A percentile compares a stretch with the other conserved stretches of the same genome.
These are phyloP conservation scores for Tauraco hartlaubi DNA, from an alignment of 2,797 vertebrate genomes.

Conservation along the genomic window DNA sequence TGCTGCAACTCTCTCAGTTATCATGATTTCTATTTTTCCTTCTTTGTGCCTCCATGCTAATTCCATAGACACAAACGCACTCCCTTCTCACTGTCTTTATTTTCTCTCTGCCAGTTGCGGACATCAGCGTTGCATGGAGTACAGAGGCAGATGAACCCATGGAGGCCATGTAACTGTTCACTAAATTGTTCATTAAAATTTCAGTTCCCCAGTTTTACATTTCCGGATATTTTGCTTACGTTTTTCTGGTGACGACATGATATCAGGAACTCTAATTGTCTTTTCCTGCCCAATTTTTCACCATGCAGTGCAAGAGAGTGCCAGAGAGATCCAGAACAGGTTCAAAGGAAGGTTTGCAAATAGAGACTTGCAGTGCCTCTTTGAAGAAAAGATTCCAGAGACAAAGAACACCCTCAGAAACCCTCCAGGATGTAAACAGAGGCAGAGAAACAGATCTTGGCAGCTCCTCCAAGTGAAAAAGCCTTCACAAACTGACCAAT, in stretches of 20 bases:
- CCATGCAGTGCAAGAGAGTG: background rate
- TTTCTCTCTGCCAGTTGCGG: background rate
- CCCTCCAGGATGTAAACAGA: background rate
- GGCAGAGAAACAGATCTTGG: background rate
- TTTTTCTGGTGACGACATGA: background rate
- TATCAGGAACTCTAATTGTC: background rate
- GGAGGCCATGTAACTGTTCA: background rate
- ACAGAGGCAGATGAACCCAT: accelerated
- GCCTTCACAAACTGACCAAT: background rate
- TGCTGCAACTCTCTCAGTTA: background rate
- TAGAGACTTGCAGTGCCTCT: background rate
- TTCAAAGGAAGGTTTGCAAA: background rate
- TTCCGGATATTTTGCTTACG: background rate
- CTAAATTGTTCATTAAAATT: background rate
- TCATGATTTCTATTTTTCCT: background rate
- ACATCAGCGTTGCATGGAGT: background rate
- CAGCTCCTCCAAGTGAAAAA: background rate
- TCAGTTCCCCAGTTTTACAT: background rate
- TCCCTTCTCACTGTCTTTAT: background rate
- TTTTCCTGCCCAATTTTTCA: background rate
- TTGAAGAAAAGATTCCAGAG: conserved; percentile 15
- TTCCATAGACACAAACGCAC: background rate
- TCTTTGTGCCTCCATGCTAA: background rate
- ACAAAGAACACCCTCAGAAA: background rate
- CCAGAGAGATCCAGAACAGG: background rate